Evolutionary conservation across 2,113 vertebrate genomes (phyloP), one percentile per base, ranked within the genome.

Genomic region (Phycodurus eques): DNA sequence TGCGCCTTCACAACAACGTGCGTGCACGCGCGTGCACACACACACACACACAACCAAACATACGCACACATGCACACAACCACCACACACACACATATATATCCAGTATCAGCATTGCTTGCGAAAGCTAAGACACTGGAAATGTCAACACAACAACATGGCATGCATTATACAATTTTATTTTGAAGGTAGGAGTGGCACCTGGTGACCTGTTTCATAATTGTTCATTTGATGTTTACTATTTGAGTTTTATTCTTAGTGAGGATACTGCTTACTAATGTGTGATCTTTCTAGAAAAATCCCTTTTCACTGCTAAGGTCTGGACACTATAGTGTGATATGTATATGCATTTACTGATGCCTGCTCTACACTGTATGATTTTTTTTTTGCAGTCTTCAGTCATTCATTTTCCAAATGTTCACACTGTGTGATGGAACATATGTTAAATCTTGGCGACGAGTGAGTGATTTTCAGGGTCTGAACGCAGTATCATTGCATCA

Each of bases 81-180:
- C 27, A 27, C 27, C 63, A 74, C 59, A 78, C 68, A 74, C 68
- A 82, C 44, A 74, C 27, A 33, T 22, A 75, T 61, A 84, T 65
- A 71, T 15, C 47, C 44, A 74, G 84, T 71, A 76, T 80, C 68
- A 74, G 83, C 82, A 78, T 82, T 17, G 85, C 88, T 84, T 83
- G 88, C 84, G 42, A 81, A 79, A 70, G 82, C 83, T 85, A 80
- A 83, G 82, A 89, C 76, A 79, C 85, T 82, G 88, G 87, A 89
- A 85, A 71, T 88, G 87, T 91, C 78, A 66, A 81, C 90, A 91
- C 89, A 89, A 90, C 88, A 88, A 89, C 88, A 89, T 72, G 91
- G 92, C 92, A 93, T 93, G 92, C 90, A 88, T 92, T 92, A 78
- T 93, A 93, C 89, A 90, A 79, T 61, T 91, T 85, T 71, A 69